Evolutionary conservation across 2,113 vertebrate species (phyloP), one percentile per base, ranked within the genome.

Genomic region (Pluvianellus socialis): DNA sequence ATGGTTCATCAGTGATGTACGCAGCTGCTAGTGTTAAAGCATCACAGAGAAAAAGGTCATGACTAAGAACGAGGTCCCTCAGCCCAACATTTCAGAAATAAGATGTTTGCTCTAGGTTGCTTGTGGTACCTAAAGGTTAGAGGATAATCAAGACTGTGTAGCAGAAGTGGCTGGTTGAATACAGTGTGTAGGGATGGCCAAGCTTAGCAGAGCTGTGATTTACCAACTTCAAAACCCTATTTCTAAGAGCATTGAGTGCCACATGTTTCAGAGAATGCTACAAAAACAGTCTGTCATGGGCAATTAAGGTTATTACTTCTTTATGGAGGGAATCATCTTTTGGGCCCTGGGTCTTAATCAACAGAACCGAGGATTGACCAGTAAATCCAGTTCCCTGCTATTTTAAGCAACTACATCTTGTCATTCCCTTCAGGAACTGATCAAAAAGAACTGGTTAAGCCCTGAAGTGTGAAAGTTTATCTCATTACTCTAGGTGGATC

Each of bases 381-480:
- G 33, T 76, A 44, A 79, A 79, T 63, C 73, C n/a, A 63, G 26
- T 72, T 44, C 14, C 22, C 62, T 67, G 91, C 59, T 95, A 84
- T 86, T 96, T 96, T 92, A 86, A 86, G 80, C n/a, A 79, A 79
- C 49, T 27, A 26, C 32, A 66, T 72, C 75, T 76, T 76, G 53
- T 73, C 86, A 73, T 50, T 33, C 52, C 79, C 50, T 80, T 90
- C 63, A 90, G 79, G 26, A 94, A 49, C 30, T 56, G 66, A 89
- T 87, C 72, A 91, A 76, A 83, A 95, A 96, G 30, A 79, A 96
- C 63, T 87, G 70, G 65, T 52, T 92, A 81, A 88, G 21, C 62
- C 56, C 44, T 72, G 62, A 92, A 92, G 40, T 95, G 74, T 85
- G 58, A 82, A 92, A 79, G 67, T 90, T 93, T 93, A 27, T 79